Evolutionary conservation across 2,797 vertebrate species (phyloP), one percentile per base, ranked within the genome.

Genomic region (Huso huso): DNA sequence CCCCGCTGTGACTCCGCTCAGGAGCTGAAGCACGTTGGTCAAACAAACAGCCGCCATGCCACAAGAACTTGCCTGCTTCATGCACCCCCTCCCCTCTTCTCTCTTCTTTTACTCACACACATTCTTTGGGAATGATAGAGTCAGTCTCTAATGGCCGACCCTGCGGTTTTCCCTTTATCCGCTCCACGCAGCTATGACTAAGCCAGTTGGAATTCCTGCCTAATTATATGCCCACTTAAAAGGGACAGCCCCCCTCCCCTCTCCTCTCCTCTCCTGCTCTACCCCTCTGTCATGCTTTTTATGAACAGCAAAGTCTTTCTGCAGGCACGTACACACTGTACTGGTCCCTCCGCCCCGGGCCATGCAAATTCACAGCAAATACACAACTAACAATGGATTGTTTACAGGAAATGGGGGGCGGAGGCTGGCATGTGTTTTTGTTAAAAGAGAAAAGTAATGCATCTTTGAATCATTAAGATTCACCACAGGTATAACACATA

Each of bases 181-280:
- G 80, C 81, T 88, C 85, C 83, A 79, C 85, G 84, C 84, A 78
- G 75, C 74, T 74, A 79, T 93, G 92, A 94, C 87, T 93, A 90
- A 94, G 85, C 87, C 81, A 81, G 80, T 79, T 91, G 86, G 88
- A 89, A 94, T 93, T 85, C 85, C 79, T 77, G 79, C 87, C 86
- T 84, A 82, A 84, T 88, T 88, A 86, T 86, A 87, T 84, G 87
- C 81, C 85, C 82, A 83, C 86, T 90, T 84, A 90, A 91, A 91
- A 87, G 80, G 79, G 81, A 78, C 81, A 82, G 77, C 84, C 77
- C 73, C 63, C 64, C 71, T 68, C 69, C 75, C 60, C 52, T 68
- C 72, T 71, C 10, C 50, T 62, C 71, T 75, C 73, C 65, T 70
- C 68, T 51, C 55, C 66, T 60, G 71, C 71, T 60, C 53, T 62